Evolutionary conservation across 2,888 invertebrate species (phyloP).

Genomic region (Agrotis puta): DNA sequence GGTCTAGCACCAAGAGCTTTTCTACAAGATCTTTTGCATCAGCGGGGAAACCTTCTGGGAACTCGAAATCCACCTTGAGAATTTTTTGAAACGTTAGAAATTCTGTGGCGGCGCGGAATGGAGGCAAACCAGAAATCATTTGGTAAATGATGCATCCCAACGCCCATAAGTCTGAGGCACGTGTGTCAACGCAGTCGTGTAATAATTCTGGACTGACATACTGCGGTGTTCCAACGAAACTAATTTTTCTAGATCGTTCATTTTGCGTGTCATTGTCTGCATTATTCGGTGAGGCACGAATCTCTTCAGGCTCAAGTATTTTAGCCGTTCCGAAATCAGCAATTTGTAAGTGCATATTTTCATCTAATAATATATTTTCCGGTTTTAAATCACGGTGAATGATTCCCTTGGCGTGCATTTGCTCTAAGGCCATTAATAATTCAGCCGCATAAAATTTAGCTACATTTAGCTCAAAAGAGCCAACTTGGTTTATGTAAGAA

Average conservation of each 20-base stretch:
- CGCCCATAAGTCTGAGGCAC: constrained; percentile 98
- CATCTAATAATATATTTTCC: constrained; percentile 98
- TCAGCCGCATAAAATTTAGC: constrained; percentile 98
- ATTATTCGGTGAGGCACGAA: constrained; percentile 70
- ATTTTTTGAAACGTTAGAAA: constrained; percentile 99
- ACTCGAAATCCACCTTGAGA: constrained; percentile 96
- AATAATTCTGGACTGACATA: constrained; percentile 99
- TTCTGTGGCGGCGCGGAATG: constrained; percentile 97
- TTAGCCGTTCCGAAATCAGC: constrained; percentile 99
- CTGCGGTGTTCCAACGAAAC: constrained; percentile 99
- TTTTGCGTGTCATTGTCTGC: constrained; percentile 81
- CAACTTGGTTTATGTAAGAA: constrained; percentile 97
- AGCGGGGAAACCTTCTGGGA: constrained; percentile 97
- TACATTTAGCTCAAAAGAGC: constrained; percentile 96
- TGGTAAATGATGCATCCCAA: constrained; percentile 99
- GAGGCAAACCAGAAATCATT: constrained; percentile 98
- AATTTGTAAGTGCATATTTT: constrained; percentile 98
- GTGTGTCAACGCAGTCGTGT: constrained; percentile 94
- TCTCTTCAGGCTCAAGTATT: constrained; percentile 91
- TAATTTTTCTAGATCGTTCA: constrained; percentile 92
- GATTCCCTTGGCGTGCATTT: constrained; percentile 96
- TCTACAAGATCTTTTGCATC: constrained; percentile 97
- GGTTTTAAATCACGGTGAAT: constrained; percentile 99
- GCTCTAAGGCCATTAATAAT: constrained; percentile 97
- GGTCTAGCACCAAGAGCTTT: constrained; percentile 95